Conservation (phyloP, 2,797 vertebrate species). For the Sitta carolinensis region DNA sequence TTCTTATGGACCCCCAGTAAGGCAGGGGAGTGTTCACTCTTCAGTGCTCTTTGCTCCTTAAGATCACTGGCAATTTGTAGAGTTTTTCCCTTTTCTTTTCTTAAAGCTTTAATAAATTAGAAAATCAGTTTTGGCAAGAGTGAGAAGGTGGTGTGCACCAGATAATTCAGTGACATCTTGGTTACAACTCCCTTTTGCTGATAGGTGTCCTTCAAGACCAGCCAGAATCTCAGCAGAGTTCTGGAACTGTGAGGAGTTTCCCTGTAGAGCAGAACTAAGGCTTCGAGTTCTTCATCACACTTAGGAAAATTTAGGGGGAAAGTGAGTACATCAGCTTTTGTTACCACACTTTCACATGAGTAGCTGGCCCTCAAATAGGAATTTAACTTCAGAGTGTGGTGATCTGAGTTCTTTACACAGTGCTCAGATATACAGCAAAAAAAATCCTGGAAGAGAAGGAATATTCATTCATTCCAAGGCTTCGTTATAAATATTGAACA, state of each 20-base stretch:
- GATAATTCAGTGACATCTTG: background rate
- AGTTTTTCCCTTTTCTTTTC: accelerated
- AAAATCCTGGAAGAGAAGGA: background rate
- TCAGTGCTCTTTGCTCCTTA: background rate
- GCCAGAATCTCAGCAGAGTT: background rate
- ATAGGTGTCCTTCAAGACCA: background rate
- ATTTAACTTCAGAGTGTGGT: background rate
- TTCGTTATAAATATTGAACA: background rate
- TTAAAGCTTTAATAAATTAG: background rate
- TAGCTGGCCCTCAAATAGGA: background rate
- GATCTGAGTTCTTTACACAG: background rate
- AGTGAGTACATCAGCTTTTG: conserved; percentile 19
- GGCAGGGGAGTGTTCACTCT: background rate
- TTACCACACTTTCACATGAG: conserved; percentile 1
- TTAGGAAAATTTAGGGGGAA: conserved; percentile 44
- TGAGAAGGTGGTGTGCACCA: background rate
- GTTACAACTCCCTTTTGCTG: background rate
- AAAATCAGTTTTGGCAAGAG: background rate
- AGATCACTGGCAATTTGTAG: background rate
- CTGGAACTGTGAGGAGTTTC: background rate
- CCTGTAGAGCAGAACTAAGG: conserved; percentile 25
- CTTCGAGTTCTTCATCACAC: conserved; percentile 31
- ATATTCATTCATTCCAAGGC: background rate
- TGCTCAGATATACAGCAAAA: background rate
- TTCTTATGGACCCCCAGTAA: background rate